Percentiles rank a stretch among this genome's conserved stretches.
These are phyloP conservation scores for Thripadectes ignobilis DNA, from an alignment of 2,797 vertebrate species.

Conservation along the genomic window DNA sequence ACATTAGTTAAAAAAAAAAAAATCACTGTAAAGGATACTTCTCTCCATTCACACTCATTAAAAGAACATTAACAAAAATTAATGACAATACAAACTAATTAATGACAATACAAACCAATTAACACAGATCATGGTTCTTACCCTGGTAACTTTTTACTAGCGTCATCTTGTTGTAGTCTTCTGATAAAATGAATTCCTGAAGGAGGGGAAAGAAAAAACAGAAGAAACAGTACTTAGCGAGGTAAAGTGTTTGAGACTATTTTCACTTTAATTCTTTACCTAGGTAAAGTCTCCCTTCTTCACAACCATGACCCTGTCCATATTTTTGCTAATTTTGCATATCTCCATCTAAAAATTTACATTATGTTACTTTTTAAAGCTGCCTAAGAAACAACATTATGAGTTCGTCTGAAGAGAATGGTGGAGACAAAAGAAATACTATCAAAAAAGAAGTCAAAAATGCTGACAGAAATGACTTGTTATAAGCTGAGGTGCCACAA, in stretches of 20 bases:
- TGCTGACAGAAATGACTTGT: neutral
- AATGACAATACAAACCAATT: neutral
- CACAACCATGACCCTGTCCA: neutral
- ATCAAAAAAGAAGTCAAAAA: neutral
- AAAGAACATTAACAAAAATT: neutral
- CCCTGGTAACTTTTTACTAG: conserved; percentile 90
- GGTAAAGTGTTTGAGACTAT: neutral
- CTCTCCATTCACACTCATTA: neutral
- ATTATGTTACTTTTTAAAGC: neutral
- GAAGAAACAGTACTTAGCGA: conserved; percentile 16
- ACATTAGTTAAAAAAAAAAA: neutral
- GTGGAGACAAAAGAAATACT: neutral
- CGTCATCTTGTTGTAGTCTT: conserved; percentile 98
- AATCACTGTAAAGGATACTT: neutral
- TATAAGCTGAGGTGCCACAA: neutral
- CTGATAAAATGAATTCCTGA: conserved; percentile 94
- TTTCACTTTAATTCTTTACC: neutral
- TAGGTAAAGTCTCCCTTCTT: neutral
- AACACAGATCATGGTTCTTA: conserved; percentile 69
- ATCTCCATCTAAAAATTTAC: neutral
- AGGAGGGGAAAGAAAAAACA: conserved; percentile 41
- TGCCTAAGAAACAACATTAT: neutral
- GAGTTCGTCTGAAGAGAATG: neutral
- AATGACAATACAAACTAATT: neutral
- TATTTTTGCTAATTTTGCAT: neutral